Evolutionary conservation across 2,113 vertebrate genomes (phyloP).

Genomic region (Guaruba guarouba): DNA sequence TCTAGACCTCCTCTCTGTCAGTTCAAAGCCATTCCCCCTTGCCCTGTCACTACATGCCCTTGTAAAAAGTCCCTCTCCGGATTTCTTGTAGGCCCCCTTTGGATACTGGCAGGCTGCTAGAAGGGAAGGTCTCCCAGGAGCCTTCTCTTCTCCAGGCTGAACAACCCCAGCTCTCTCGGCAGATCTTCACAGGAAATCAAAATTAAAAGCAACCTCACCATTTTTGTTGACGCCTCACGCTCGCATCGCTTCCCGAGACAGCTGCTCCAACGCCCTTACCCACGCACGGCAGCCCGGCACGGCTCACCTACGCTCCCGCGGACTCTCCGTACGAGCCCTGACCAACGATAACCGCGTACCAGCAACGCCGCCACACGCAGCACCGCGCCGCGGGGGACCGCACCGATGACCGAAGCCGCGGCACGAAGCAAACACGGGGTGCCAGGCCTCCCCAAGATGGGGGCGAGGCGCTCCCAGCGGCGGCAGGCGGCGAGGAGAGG

Average conservation of each 20-base stretch:
- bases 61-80: neutral
- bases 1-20: neutral
- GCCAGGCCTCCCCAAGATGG: neutral
- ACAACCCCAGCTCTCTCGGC: neutral
- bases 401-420: neutral
- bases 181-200: neutral
- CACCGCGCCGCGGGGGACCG: neutral
- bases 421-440: neutral
- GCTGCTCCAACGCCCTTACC: neutral
- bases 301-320: neutral
- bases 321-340: neutral
- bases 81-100: neutral
- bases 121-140: neutral
- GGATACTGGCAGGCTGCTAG: neutral
- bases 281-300: neutral
- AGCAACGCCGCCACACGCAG: neutral
- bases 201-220: neutral
- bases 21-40: neutral
- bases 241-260: neutral
- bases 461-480: neutral
- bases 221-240: accelerated
- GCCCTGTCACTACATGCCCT: neutral
- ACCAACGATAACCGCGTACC: accelerated
- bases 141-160: neutral
- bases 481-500: neutral